phyloP scores from a whole-genome alignment of 1,140 invertebrate genomes.

The Lerema accius region DNA sequence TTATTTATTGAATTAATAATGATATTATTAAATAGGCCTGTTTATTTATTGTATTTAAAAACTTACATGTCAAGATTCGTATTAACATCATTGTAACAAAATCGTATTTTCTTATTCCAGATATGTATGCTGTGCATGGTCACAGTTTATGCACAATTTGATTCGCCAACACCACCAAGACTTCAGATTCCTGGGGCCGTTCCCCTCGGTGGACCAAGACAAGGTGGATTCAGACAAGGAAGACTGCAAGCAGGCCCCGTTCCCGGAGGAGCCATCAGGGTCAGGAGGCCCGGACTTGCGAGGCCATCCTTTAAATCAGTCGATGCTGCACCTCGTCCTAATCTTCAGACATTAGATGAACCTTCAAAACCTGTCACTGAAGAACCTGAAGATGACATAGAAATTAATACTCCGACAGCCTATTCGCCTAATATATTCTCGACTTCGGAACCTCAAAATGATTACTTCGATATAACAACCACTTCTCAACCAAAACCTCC shows the following conservation, averaged over 20 bases:
- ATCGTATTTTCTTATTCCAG: constrained; percentile 59
- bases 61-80: not conserved
- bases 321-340: constrained; percentile 76
- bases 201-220: constrained; percentile 65
- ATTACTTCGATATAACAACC: constrained; percentile 73
- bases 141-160: constrained; percentile 79
- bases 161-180: constrained; percentile 80
- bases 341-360: constrained; percentile 81
- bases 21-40: too few species aligned
- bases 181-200: constrained; percentile 85
- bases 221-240: constrained; percentile 73
- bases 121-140: constrained; percentile 76
- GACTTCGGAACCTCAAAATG: constrained; percentile 72
- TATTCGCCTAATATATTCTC: constrained; percentile 66
- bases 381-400: constrained; percentile 82
- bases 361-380: constrained; percentile 83
- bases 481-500: constrained; percentile 78
- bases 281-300: constrained; percentile 78
- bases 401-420: constrained; percentile 74
- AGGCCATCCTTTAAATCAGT: constrained; percentile 82
- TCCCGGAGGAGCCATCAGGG: constrained; percentile 62
- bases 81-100: constrained; percentile 3
- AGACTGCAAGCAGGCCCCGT: constrained; percentile 58
- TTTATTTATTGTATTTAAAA: not conserved
- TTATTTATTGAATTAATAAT: too few species aligned